Percentiles rank a stretch among this genome's conserved stretches.
These are phyloP conservation scores for Centruroides vittatus DNA, from an alignment of 1,140 invertebrate genomes.

Conservation along the genomic window DNA sequence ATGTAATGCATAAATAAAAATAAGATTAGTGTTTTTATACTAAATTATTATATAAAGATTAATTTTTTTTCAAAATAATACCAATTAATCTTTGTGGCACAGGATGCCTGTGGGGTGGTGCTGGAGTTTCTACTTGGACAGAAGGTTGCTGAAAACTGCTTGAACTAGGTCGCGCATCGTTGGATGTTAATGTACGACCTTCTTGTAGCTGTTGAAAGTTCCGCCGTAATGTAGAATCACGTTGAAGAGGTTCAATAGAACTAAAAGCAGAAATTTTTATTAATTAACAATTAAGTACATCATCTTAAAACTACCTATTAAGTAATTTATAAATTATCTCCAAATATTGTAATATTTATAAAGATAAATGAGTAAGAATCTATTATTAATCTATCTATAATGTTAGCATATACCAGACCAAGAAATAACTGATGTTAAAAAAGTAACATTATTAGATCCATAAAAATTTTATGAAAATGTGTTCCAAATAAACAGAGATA, in stretches of 20 bases:
- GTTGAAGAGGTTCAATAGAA: slow-evolving; percentile 15
- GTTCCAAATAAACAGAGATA: too few relatives aligned
- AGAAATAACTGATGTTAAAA: too few relatives aligned
- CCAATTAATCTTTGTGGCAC: slow-evolving; percentile 72
- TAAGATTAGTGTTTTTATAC: too few relatives aligned
- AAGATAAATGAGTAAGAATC: too few relatives aligned
- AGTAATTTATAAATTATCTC: too few relatives aligned
- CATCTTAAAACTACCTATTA: too few relatives aligned
- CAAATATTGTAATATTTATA: too few relatives aligned
- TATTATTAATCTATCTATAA: too few relatives aligned
- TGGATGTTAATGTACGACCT: slow-evolving; percentile 48
- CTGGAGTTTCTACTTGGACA: slow-evolving; percentile 33
- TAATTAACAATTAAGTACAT: background rate
- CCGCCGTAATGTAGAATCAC: slow-evolving; percentile 16
- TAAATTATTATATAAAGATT: too few relatives aligned
- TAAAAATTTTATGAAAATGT: too few relatives aligned
- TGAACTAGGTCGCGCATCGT: slow-evolving; percentile 16
- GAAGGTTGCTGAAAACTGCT: slow-evolving; percentile 14
- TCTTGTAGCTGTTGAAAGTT: slow-evolving; percentile 97
- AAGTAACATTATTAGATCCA: too few relatives aligned
- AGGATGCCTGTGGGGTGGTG: slow-evolving; percentile 63
- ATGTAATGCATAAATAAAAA: background rate
- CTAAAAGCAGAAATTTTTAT: slow-evolving; percentile 1
- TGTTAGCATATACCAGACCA: too few relatives aligned
- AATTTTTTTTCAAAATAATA: slow-evolving; percentile 13